Conservation (phyloP, 1,140 invertebrate genomes). For the Drosophila dunni region DNA sequence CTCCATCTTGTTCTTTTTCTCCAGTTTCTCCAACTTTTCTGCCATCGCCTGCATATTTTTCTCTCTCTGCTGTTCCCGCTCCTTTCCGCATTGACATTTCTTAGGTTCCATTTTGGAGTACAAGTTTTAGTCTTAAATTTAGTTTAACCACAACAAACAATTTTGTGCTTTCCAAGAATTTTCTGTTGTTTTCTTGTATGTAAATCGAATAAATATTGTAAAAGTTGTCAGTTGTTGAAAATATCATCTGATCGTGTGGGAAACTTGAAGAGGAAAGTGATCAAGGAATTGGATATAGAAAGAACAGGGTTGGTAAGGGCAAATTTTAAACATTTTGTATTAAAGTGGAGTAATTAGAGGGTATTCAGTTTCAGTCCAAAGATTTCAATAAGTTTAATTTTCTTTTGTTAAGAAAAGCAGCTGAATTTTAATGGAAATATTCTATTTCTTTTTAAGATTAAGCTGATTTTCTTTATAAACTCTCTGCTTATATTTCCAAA, state of each 20-base stretch:
- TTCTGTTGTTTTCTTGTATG: slow-evolving; percentile 1
- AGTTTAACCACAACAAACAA: background rate
- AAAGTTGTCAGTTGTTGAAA: background rate
- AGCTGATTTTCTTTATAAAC: no score
- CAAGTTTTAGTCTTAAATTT: background rate
- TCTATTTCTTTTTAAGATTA: no score
- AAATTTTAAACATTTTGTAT: background rate
- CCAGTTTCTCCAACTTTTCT: background rate
- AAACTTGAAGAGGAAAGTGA: background rate
- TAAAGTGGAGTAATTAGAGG: no score
- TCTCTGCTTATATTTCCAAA: no score
- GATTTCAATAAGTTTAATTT: no score
- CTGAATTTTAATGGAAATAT: no score
- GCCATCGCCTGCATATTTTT: background rate
- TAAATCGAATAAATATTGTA: background rate
- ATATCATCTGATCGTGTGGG: background rate
- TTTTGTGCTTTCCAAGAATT: background rate
- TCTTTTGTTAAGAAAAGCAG: no score
- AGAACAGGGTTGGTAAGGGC: background rate
- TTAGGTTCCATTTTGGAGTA: background rate
- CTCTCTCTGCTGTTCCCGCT: no score
- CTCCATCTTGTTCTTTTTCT: background rate
- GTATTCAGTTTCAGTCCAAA: no score
- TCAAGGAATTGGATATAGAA: background rate
- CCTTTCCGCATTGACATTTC: background rate